A percentile compares a stretch with the other conserved stretches of the same genome.
These are phyloP conservation scores for Labia minor DNA, from an alignment of 2,888 invertebrate genomes.

Conservation along the genomic window DNA sequence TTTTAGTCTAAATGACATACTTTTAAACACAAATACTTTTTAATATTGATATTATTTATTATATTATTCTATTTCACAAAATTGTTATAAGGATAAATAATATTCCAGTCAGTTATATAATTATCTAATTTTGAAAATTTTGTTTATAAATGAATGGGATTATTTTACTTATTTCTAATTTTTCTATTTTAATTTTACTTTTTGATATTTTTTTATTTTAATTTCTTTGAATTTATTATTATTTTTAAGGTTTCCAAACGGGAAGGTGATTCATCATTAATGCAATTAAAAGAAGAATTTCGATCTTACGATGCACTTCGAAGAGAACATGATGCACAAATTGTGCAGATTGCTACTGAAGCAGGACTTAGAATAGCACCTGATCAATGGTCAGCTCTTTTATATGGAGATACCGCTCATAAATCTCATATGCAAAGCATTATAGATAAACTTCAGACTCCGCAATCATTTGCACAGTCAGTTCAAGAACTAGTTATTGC, in stretches of 20 bases:
- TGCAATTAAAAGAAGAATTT: slow-evolving; percentile 96
- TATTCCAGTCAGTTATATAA: too few relatives aligned
- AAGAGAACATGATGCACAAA: slow-evolving; percentile 94
- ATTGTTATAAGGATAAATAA: not conserved
- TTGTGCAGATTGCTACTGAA: slow-evolving; percentile 96
- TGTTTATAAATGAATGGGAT: too few relatives aligned
- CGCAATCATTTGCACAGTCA: slow-evolving; percentile 77
- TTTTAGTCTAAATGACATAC: too few relatives aligned
- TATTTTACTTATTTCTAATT: too few relatives aligned
- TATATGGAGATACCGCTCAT: slow-evolving; percentile 91
- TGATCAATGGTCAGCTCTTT: slow-evolving; percentile 93
- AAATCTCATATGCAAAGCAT: slow-evolving; percentile 97
- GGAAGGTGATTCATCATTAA: slow-evolving; percentile 91
- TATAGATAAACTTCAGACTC: slow-evolving; percentile 83
- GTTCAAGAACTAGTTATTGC: slow-evolving; percentile 86
- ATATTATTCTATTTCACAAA: not conserved
- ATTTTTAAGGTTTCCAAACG: slow-evolving; percentile 72
- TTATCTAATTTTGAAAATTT: too few relatives aligned
- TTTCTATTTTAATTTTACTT: too few relatives aligned
- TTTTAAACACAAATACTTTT: too few relatives aligned
- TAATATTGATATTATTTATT: not conserved
- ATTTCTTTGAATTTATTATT: slow-evolving; percentile 19
- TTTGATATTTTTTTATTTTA: too few relatives aligned
- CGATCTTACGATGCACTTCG: slow-evolving; percentile 86
- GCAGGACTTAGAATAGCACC: slow-evolving; percentile 93